Evolutionary conservation across 2,888 invertebrate genomes (phyloP).

Genomic region (Smittia sp.): DNA sequence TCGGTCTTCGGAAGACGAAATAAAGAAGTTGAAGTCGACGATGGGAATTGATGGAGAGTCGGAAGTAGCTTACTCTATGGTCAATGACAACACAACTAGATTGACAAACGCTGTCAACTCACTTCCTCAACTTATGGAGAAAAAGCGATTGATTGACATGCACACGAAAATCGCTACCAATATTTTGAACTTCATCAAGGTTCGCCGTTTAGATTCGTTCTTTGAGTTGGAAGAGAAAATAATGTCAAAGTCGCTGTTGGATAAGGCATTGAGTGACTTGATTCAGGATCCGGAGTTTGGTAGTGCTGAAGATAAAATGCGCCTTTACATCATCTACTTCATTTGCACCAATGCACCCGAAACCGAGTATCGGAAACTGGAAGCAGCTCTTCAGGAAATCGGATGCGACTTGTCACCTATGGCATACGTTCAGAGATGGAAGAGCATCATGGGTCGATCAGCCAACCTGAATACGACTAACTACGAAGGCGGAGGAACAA

Average conservation of each 20-base stretch:
- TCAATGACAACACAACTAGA: conserved; percentile 89
- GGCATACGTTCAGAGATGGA: conserved; percentile 90
- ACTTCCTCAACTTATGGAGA: conserved; percentile 93
- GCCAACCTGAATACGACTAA: conserved; percentile 65
- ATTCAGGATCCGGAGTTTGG: conserved; percentile 84
- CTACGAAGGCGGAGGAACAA: conserved; percentile 90
- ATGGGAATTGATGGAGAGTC: conserved; percentile 92
- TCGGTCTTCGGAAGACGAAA: conserved; percentile 89
- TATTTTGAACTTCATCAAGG: conserved; percentile 80
- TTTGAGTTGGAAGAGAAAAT: conserved; percentile 98
- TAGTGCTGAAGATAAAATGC: conserved; percentile 85
- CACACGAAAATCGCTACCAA: conserved; percentile 98
- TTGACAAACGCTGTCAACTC: conserved; percentile 94
- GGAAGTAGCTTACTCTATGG: conserved; percentile 80
- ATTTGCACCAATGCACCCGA: conserved; percentile 82
- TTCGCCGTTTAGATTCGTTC: conserved; percentile 87
- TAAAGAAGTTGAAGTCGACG: conserved; percentile 87
- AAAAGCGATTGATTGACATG: conserved; percentile 96
- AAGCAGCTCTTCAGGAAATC: conserved; percentile 70
- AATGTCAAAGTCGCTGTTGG: conserved; percentile 81
- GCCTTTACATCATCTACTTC: conserved; percentile 89
- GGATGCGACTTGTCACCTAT: conserved; percentile 85
- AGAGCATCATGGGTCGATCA: conserved; percentile 51
- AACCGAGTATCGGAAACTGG: conserved; percentile 79
- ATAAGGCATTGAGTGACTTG: conserved; percentile 83